Base-by-base conservation (phyloP, 2,113 vertebrate genomes). In the Sminthopsis crassicaudata region DNA sequence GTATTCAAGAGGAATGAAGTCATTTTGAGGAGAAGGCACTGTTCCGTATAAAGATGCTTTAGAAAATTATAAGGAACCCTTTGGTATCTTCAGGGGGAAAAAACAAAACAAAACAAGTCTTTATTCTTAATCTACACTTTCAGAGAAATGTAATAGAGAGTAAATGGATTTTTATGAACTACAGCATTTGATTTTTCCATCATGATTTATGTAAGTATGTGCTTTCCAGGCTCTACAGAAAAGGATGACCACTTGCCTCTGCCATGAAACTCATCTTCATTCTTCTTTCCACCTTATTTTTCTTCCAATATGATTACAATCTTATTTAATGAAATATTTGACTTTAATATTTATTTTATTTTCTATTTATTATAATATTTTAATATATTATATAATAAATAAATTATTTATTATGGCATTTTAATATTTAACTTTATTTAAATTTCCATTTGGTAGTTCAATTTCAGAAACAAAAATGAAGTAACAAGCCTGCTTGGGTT, bases 401-500 rank as follows among this genome's bases (percentile, higher is more conserved):
- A 51, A 51, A 51, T 51, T 11, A 51, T 51, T 10, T 6, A 51
- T 51, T 51, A 51, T 51, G 10, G 10, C 10, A 51, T 51, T 51
- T 51, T 51, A 51, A 51, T 51, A 51, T 16, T n/a, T 76, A 14
- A 76, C 30, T 76, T 55, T 55, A 55, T 55, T 53, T 60, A 60
- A 94, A 92, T 76, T 53, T 95, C 90, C 76, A 92, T 95, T 94
- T 90, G 90, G 0, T 23, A 52, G 91, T 27, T 16, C 24, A 93
- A 90, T 54, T 93, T 53, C 26, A 24, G 14, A 95, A 96, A 91
- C 93, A 30, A 6, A 89, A 51, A 92, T 90, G 42, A 89, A 14
- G 3, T 91, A 90, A 50, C 6, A 51, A n/a, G 19, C 90, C 24
- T 96, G 14, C 46, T 96, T 93, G 90, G 55, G 25, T 92, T 93